phyloP scores from a whole-genome alignment of 2,113 vertebrate species.

The Helogale parvula region DNA sequence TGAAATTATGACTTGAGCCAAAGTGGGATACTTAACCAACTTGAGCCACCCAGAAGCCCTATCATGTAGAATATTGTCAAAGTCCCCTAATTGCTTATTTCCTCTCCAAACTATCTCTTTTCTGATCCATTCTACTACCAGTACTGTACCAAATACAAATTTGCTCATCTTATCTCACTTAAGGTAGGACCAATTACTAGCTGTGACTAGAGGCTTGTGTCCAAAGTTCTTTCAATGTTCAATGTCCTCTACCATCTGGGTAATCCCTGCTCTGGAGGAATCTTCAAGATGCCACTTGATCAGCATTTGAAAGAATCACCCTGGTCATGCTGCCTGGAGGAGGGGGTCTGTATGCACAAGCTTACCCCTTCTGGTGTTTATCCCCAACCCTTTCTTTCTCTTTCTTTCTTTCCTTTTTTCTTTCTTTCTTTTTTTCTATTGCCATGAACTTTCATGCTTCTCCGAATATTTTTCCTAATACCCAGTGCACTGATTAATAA shows the following conservation, averaged over 20 bases:
- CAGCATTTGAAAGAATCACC: no score
- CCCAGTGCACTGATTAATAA: neutral
- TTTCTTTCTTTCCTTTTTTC: neutral
- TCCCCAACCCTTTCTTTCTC: no score
- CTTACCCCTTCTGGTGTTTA: accelerated
- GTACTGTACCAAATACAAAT: neutral
- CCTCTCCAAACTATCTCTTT: neutral
- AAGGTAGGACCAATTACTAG: no score
- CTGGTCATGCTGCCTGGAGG: neutral
- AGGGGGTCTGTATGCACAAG: neutral
- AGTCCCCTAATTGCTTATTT: neutral
- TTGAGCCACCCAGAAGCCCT: no score
- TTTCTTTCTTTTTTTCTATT: neutral
- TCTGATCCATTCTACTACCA: neutral
- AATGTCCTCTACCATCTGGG: neutral
- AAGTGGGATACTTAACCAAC: no score
- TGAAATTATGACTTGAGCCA: no score
- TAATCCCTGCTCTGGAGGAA: neutral
- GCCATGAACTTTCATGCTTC: neutral
- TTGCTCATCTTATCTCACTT: neutral
- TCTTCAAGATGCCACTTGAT: neutral
- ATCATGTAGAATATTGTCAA: neutral
- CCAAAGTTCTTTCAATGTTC: neutral
- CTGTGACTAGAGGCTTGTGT: neutral
- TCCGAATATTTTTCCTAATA: neutral